Conservation (phyloP, 2,113 vertebrate genomes). For the Pangasianodon gigas region DNA sequence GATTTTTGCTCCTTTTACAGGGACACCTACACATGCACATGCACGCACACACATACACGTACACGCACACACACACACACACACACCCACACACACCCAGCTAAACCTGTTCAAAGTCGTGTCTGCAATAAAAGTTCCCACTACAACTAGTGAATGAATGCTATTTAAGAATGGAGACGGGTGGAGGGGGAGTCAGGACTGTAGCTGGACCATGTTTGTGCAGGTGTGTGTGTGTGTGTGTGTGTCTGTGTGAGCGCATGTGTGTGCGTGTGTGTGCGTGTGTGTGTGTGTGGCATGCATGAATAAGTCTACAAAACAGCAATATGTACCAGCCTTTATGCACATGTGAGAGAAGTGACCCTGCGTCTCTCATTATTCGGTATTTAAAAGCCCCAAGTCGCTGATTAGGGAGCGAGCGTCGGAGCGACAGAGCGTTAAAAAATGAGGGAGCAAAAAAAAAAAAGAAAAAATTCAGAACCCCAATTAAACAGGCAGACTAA, state of each 20-base stretch:
- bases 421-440: constrained; percentile 47
- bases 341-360: background rate
- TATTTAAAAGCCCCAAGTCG: constrained; percentile 20
- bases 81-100: background rate
- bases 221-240: constrained; percentile 12
- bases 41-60: too few relatives aligned
- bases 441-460: background rate
- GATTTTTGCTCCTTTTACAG: too few relatives aligned
- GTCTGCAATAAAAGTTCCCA: background rate
- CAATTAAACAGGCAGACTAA: constrained; percentile 60
- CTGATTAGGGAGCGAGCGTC: background rate
- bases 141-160: background rate
- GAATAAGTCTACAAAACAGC: constrained; percentile 3
- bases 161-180: background rate
- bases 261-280: background rate
- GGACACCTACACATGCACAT: too few relatives aligned
- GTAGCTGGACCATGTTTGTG: constrained; percentile 8
- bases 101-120: background rate
- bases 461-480: background rate
- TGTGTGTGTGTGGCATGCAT: background rate
- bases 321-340: background rate
- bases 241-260: background rate
- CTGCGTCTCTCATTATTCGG: background rate
- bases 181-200: background rate
- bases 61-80: too few relatives aligned